Percentiles rank a stretch among this genome's conserved stretches.
Conservation (phyloP, 2,797 vertebrate species). For the Crax fasciolata region DNA sequence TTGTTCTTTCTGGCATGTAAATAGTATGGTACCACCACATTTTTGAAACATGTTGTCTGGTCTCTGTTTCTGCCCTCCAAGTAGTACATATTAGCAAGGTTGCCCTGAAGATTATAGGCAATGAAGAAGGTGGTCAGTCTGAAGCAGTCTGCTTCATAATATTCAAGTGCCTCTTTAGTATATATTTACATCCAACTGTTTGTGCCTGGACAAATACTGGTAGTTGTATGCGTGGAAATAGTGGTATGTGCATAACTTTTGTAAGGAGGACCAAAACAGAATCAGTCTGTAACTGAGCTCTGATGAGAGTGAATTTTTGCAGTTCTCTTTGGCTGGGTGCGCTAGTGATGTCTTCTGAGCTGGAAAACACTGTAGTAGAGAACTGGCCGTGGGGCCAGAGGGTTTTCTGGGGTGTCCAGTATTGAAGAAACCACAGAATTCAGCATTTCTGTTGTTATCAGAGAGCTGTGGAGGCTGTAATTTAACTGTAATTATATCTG, state of each 20-base stretch:
- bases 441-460: background rate
- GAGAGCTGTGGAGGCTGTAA: background rate
- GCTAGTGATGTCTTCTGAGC: background rate
- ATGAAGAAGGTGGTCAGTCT: background rate
- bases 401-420: background rate
- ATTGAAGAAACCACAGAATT: background rate
- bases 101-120: background rate
- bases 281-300: background rate
- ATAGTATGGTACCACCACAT: background rate
- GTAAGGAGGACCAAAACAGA: background rate
- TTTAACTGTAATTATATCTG: background rate
- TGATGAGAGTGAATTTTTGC: background rate
- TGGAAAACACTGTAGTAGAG: background rate
- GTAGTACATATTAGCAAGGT: background rate
- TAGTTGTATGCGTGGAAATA: background rate
- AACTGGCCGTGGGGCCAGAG: background rate
- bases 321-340: background rate
- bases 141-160: background rate
- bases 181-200: background rate
- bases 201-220: background rate
- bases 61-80: background rate
- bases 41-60: background rate
- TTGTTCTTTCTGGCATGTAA: background rate
- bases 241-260: background rate
- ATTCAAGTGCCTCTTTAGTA: background rate